A percentile compares a stretch with the other conserved stretches of the same genome.
Evolutionary conservation across 2,113 vertebrate species (phyloP).

Genomic region (Myrmecobius fasciatus): DNA sequence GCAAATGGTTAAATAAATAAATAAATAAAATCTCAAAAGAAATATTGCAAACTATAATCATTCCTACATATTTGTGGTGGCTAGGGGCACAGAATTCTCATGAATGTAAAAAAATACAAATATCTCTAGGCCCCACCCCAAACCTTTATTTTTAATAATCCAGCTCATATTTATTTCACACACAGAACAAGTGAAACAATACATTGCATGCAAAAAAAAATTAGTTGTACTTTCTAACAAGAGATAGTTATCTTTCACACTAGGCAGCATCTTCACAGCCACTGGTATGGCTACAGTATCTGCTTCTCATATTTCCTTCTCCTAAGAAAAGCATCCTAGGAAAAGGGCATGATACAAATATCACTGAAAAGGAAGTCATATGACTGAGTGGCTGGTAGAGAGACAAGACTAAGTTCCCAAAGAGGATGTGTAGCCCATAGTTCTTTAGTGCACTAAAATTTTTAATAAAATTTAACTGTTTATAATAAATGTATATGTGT

Average conservation of each 20-base stretch:
- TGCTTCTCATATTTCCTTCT: no score
- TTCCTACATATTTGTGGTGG: background rate
- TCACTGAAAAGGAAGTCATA: background rate
- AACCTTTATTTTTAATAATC: background rate
- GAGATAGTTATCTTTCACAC: background rate
- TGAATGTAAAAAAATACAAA: background rate
- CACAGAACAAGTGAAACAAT: no score
- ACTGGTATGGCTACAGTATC: no score
- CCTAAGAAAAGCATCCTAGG: background rate
- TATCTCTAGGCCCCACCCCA: background rate
- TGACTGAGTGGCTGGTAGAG: background rate
- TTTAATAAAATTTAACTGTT: background rate
- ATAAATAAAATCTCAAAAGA: background rate
- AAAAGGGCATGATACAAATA: background rate
- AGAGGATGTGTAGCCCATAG: background rate
- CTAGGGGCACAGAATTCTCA: background rate
- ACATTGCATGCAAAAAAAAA: no score
- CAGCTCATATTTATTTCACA: no score
- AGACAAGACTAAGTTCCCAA: background rate
- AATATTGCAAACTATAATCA: background rate
- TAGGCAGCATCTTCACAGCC: background rate
- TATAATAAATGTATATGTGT: background rate
- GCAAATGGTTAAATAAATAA: background rate
- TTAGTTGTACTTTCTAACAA: no score
- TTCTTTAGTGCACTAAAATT: background rate